Evolutionary conservation across 2,888 invertebrate genomes (phyloP), one percentile per base, ranked within the genome.

Genomic region (Parapristionchus giblindavisi): DNA sequence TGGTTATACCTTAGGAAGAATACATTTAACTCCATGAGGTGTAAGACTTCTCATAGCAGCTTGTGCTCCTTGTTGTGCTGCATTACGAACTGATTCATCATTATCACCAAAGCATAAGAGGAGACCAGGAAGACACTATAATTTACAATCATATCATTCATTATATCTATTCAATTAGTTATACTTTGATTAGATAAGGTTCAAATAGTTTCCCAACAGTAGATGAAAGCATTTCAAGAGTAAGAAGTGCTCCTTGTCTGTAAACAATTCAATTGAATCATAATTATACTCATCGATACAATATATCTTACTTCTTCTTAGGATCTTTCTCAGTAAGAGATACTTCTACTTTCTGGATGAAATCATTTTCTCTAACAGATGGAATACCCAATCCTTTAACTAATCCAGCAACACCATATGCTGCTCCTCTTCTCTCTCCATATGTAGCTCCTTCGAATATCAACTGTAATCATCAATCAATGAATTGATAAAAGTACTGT

Each of bases 201-300:
- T 99, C 99, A 90, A 99, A 99, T 76, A 98, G 91, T 61, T 96
- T 93, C 0, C 98, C 98, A 85, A 99, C 91, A 92, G 94, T 94
- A 96, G 60, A 97, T 91, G 58, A 65, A 48, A 87, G 77, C 92
- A 96, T 95, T 91, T 98, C 98, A 90, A 99, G 94, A 0, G 97
- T 97, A 90, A 99, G 95, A 71, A 99, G 90, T 0, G 97, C 96
- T 71, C 95, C 93, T 93, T 87, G 73, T 61, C 77, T 89, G 2
- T 88, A 87, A 74, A 0, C 6, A 11, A 3, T 29, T 27, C 24
- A 27, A 27, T 27, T 4, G 14, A 6, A 3, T 4, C 40, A 32
- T 14, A 14, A 27, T 29, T 14, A 21, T 43, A 40, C 21, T 5
- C 6, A 17, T n/a, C 1, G 11, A 43, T 43, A 43, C 43, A 36